Conservation (phyloP, 2,113 vertebrate genomes). For the Sorex fumeus region DNA sequence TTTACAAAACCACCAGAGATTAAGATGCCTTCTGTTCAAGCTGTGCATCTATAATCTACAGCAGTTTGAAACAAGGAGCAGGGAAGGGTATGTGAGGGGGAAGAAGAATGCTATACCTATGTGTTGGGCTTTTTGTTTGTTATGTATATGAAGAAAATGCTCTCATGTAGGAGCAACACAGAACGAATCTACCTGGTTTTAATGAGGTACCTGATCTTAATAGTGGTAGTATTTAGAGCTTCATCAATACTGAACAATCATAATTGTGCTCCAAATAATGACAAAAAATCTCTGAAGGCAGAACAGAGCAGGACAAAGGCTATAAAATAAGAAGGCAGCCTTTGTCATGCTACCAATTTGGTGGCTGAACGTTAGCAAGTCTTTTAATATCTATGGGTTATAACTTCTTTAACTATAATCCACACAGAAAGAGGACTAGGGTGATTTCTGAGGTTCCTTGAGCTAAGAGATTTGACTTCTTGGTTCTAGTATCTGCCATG, state of each 20-base stretch:
- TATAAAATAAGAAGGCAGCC: not conserved
- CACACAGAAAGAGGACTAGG: not conserved
- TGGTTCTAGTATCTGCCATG: constrained; percentile 9
- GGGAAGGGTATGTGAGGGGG: not conserved
- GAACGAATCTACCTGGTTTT: not conserved
- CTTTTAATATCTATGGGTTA: not conserved
- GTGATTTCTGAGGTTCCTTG: constrained; percentile 24
- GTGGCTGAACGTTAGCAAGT: not conserved
- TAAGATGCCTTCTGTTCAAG: constrained; percentile 72
- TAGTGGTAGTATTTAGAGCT: constrained; percentile 32
- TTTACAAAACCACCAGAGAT: constrained; percentile 69
- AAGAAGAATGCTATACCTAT: not conserved
- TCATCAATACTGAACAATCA: constrained; percentile 58
- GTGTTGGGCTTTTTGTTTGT: not conserved
- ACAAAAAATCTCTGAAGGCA: not conserved
- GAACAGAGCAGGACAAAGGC: not conserved
- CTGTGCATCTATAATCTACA: constrained; percentile 59
- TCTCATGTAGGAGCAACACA: not conserved
- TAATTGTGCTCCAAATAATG: constrained; percentile 1
- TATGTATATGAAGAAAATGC: constrained; percentile 3
- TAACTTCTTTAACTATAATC: constrained; percentile 45
- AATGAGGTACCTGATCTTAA: constrained; percentile 19
- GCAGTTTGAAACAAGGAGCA: constrained; percentile 51
- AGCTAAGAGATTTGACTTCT: not conserved
- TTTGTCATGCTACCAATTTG: not conserved